Evolutionary conservation across 2,113 vertebrate species (phyloP).

Genomic region (Alouatta palliata): DNA sequence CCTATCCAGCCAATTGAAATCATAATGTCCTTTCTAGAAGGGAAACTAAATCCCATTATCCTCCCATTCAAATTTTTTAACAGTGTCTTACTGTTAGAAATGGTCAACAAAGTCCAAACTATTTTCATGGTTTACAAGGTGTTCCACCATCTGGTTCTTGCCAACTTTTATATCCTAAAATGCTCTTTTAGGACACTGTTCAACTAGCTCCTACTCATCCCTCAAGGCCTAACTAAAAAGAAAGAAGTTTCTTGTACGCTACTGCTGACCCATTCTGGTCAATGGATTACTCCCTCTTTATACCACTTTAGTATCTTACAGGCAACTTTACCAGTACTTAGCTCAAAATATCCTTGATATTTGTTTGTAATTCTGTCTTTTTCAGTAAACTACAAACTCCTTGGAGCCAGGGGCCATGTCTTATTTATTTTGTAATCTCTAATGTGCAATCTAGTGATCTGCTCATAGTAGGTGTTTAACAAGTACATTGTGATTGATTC

Average conservation of each 20-base stretch:
- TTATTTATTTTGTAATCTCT: conserved; percentile 12
- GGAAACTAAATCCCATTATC: neutral
- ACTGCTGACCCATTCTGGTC: too few species aligned
- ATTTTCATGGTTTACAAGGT: neutral
- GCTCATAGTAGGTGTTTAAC: neutral
- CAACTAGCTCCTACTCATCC: neutral
- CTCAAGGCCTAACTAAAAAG: neutral
- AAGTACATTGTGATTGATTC: neutral
- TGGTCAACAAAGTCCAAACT: neutral
- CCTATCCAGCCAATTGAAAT: neutral
- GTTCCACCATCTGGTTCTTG: neutral
- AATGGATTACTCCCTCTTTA: neutral
- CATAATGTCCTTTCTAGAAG: neutral
- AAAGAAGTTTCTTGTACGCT: neutral
- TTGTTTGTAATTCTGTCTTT: neutral
- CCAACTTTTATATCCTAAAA: neutral
- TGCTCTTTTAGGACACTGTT: neutral
- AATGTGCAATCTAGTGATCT: neutral
- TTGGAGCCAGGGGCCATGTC: neutral
- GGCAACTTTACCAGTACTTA: neutral
- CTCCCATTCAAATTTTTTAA: neutral
- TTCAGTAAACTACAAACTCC: neutral
- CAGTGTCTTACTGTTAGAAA: neutral
- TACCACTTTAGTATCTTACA: neutral
- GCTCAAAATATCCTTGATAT: neutral